Percentiles rank a stretch among this genome's conserved stretches.
Conservation (phyloP, 1,140 invertebrate species). For the Drosophila nebulosa region DNA sequence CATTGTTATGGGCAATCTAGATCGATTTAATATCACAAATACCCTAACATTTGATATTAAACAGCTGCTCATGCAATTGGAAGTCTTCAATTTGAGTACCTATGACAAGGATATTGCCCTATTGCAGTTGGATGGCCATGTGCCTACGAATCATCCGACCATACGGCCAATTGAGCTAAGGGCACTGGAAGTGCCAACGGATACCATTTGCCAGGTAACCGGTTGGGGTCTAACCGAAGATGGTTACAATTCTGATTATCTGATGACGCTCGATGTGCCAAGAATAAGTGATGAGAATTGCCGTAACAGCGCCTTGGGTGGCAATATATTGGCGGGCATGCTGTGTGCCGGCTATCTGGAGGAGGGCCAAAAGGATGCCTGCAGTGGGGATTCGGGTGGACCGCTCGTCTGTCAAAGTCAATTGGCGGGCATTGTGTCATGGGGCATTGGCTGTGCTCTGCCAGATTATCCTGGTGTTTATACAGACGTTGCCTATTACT, state of each 20-base stretch:
- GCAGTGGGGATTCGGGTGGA: conserved; percentile 82
- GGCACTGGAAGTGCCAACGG: conserved; percentile 4
- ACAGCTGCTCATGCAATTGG: conserved; percentile 31
- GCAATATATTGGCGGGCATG: conserved; percentile 55
- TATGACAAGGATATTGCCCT: conserved; percentile 66
- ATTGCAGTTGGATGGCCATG: conserved; percentile 45
- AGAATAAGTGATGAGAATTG: conserved; percentile 50
- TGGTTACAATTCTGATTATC: conserved; percentile 46
- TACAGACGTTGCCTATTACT: conserved; percentile 83
- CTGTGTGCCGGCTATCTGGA: conserved; percentile 69
- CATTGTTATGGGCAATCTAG: conserved; percentile 74
- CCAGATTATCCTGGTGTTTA: conserved; percentile 83
- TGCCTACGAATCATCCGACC: conserved; percentile 56
- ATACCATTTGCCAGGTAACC: conserved; percentile 59
- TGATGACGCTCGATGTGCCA: conserved; percentile 67
- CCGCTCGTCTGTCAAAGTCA: conserved; percentile 50
- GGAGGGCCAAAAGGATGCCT: conserved; percentile 64
- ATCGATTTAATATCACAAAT: conserved; percentile 56
- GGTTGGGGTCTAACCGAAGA: conserved; percentile 68
- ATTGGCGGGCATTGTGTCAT: conserved; percentile 82
- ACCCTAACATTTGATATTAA: conserved; percentile 55
- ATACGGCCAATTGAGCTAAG: conserved; percentile 52
- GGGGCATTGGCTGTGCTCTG: conserved; percentile 83
- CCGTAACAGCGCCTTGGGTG: conserved; percentile 32
- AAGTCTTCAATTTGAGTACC: conserved; percentile 39